Conservation (phyloP, 2,113 vertebrate genomes). For the Clarias magur region DNA sequence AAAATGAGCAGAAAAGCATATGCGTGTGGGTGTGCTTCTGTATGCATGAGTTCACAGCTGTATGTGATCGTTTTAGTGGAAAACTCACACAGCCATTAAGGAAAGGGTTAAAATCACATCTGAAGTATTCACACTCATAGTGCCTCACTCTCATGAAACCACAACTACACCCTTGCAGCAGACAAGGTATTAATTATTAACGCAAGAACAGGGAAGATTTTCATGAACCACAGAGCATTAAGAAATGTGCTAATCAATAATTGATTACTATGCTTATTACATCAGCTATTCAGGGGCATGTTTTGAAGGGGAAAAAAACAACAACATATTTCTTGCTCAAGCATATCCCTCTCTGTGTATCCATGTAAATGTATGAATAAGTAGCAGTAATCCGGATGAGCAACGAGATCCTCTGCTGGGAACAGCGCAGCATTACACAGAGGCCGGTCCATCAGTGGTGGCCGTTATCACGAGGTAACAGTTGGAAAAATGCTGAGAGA, state of each 20-base stretch:
- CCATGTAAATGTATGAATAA: conserved; percentile 30
- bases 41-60: conserved; percentile 2
- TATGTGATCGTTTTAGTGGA: not conserved
- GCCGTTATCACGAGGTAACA: conserved; percentile 67
- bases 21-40: conserved; percentile 2
- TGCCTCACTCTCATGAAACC: conserved; percentile 8
- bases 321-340: conserved; percentile 9
- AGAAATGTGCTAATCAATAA: not conserved
- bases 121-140: conserved; percentile 2
- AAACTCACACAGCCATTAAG: not conserved
- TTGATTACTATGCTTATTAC: not conserved
- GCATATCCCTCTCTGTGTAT: conserved; percentile 17
- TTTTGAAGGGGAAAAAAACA: not conserved
- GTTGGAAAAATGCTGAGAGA: conserved; percentile 50
- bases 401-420: conserved; percentile 68
- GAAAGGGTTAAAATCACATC: not conserved
- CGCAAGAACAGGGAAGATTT: not conserved
- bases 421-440: conserved; percentile 66
- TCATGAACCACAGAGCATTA: not conserved
- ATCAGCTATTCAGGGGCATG: not conserved
- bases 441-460: conserved; percentile 58
- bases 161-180: conserved; percentile 18
- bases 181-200: conserved; percentile 23
- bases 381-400: conserved; percentile 58
- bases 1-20: not conserved